A percentile compares a stretch with the other conserved stretches of the same genome.
phyloP scores from a whole-genome alignment of 92 coral and sea anemone genomes.

The Epizoanthus ramosus region DNA sequence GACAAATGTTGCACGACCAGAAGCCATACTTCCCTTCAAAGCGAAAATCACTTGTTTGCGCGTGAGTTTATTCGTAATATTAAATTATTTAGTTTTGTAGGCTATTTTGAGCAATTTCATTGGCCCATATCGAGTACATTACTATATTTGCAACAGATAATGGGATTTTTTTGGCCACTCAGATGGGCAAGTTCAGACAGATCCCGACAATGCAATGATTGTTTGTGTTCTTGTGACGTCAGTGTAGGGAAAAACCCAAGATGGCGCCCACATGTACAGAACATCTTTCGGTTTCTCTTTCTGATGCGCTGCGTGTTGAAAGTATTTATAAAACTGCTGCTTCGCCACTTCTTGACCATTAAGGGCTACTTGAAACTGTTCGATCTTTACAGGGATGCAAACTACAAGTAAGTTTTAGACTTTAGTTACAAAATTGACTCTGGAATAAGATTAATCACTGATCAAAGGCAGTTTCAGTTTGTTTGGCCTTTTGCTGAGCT shows the following conservation, averaged over 20 bases:
- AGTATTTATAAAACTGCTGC: no score
- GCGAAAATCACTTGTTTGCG: conserved; percentile 3
- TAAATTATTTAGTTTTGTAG: neutral
- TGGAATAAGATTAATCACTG: no score
- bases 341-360: no score
- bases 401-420: no score
- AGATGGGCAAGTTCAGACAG: conserved; percentile 34
- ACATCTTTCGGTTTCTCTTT: no score
- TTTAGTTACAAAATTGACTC: no score
- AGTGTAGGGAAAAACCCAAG: conserved; percentile 3
- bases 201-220: conserved; percentile 6
- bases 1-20: conserved; percentile 18
- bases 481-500: no score
- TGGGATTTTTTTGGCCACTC: neutral
- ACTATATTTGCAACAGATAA: neutral
- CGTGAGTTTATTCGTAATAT: conserved; percentile 5
- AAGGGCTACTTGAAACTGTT: no score
- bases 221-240: conserved; percentile 32
- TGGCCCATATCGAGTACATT: conserved; percentile 12
- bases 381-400: no score
- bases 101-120: conserved; percentile 1
- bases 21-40: conserved; percentile 23
- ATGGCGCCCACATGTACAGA: neutral
- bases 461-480: no score
- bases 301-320: no score